Evolutionary conservation across 2,113 vertebrate genomes (phyloP), one percentile per base, ranked within the genome.

Genomic region (Trogon surrucura): DNA sequence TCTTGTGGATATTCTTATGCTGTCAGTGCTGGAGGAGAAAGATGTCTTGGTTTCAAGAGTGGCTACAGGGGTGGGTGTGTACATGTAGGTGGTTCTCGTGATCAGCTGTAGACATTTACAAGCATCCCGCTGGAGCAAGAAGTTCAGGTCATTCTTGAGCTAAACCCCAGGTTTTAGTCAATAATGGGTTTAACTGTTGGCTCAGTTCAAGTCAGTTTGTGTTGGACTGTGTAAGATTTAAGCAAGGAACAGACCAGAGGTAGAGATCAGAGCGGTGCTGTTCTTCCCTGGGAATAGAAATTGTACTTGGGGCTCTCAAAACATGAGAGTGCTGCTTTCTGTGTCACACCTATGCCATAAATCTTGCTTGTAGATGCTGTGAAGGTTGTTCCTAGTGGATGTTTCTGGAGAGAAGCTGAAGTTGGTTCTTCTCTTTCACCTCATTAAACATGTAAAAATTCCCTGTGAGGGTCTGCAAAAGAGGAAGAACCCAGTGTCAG

Each of bases 21-120:
- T 71, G 21, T 36, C 53, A 53, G 65, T 22, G 53, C 51, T 86
- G 61, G 56, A 81, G 50, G 41, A 41, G 41, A 41, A 64, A 56
- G 56, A 34, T 62, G 29, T 23, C 47, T 92, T 95, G 83, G 88
- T 91, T 96, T 82, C 53, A 2, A 51, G 67, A 92, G 83, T 93
- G 83, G 73, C 83, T 85, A 54, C 53, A 78, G 61, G 83, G 69
- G 62, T 64, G 70, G 60, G 72, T 67, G 90, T 81, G 69, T 56
- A 30, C 34, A 48, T 32, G 78, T 64, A 47, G 87, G 91, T 66
- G 56, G 92, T 71, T 91, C 91, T 89, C 10, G 4, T 91, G 87
- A 94, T 87, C 71, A 82, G 50, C 80, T 56, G 73, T 47, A 56
- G 78, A n/a, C 30, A 79, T 89, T 51, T 91, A 85, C 94, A 96